phyloP scores from a whole-genome alignment of 2,113 vertebrate genomes.

The Nibea coibor region DNA sequence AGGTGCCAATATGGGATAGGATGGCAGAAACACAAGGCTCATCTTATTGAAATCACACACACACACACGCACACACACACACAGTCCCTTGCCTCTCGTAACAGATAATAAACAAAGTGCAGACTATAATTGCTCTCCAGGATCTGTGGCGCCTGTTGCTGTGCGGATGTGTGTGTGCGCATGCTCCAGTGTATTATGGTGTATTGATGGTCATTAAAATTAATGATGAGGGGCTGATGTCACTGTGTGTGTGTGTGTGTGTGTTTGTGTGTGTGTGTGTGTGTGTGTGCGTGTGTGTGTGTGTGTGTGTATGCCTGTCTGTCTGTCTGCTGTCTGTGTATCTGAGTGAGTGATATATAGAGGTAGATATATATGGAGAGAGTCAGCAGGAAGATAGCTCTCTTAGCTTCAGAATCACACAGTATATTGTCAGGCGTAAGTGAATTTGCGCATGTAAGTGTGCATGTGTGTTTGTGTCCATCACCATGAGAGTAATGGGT shows the following conservation, averaged over 20 bases:
- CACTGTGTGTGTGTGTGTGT: slow-evolving; percentile 23
- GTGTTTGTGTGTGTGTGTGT: too few relatives aligned
- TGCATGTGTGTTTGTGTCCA: slow-evolving; percentile 34
- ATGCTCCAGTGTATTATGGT: slow-evolving; percentile 61
- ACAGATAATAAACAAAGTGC: slow-evolving; percentile 80
- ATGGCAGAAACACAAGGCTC: slow-evolving; percentile 17
- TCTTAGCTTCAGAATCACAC: neutral
- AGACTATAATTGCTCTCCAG: slow-evolving; percentile 74
- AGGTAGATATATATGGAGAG: slow-evolving; percentile 10
- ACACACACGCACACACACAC: slow-evolving; percentile 15
- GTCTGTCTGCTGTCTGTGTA: slow-evolving; percentile 8
- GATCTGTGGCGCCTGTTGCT: slow-evolving; percentile 75
- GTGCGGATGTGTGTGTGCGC: slow-evolving; percentile 46
- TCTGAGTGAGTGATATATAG: slow-evolving; percentile 14
- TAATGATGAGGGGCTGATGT: slow-evolving; percentile 75
- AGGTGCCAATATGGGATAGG: slow-evolving; percentile 21
- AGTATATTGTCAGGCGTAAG: neutral
- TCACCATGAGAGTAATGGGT: slow-evolving; percentile 34
- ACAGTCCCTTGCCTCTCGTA: slow-evolving; percentile 62
- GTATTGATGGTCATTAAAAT: slow-evolving; percentile 78
- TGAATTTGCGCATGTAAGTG: slow-evolving; percentile 13
- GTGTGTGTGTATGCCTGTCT: slow-evolving; percentile 9
- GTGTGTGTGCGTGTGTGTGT: too few relatives aligned
- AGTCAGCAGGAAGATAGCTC: neutral
- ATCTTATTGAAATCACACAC: slow-evolving; percentile 45